Evolutionary conservation across 2,797 vertebrate species (phyloP).

Genomic region (Australoheros facetus): DNA sequence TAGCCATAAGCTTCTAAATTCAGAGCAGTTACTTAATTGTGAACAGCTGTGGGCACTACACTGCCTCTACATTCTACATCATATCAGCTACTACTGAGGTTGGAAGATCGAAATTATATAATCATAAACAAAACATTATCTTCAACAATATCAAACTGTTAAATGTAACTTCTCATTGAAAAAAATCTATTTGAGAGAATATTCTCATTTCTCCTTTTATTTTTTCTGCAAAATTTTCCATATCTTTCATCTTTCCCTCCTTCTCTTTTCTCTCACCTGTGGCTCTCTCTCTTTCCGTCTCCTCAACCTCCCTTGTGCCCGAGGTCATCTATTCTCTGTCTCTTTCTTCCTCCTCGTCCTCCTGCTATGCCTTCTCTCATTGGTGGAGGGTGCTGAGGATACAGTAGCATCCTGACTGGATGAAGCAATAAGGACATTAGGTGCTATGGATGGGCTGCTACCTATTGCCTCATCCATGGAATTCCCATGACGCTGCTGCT

Average conservation of each 20-base stretch:
- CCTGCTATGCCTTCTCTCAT: too few relatives aligned
- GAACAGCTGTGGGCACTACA: not conserved
- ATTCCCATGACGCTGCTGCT: not conserved
- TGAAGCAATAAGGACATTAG: not conserved
- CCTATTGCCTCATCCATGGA: not conserved
- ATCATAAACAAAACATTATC: not conserved
- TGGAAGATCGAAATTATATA: not conserved
- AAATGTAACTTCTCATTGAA: too few relatives aligned
- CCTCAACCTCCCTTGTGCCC: not conserved
- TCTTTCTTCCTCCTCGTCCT: not conserved
- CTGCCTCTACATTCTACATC: not conserved
- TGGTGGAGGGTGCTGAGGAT: not conserved
- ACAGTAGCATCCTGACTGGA: not conserved
- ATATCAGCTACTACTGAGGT: not conserved
- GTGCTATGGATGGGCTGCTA: not conserved
- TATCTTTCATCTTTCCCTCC: too few relatives aligned
- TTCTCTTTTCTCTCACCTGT: too few relatives aligned
- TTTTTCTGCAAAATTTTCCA: too few relatives aligned
- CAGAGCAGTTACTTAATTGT: not conserved
- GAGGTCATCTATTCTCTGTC: not conserved
- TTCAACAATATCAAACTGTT: not conserved
- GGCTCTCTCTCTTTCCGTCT: not conserved
- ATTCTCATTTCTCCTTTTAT: too few relatives aligned
- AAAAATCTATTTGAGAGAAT: too few relatives aligned
- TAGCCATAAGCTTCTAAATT: too few relatives aligned